These are phyloP conservation scores for Euwallacea fornicatus DNA, from an alignment of 1,140 invertebrate genomes.

Conservation along the genomic window DNA sequence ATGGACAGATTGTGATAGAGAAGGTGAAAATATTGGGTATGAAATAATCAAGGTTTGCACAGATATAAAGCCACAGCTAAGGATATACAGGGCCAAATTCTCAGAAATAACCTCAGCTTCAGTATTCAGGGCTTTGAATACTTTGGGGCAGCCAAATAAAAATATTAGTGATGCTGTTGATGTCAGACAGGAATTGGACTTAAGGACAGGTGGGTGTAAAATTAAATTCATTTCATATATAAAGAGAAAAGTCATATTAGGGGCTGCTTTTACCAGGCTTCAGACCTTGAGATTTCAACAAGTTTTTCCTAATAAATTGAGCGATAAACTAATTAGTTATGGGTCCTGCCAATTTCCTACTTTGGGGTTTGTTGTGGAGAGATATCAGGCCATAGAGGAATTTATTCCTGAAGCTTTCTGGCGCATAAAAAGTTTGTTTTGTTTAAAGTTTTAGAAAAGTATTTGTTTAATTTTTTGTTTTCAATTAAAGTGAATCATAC, in stretches of 20 bases:
- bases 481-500: conserved; percentile 66
- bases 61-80: conserved; percentile 75
- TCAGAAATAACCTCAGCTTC: conserved; percentile 93
- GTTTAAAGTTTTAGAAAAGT: neutral
- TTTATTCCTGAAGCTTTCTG: conserved; percentile 92
- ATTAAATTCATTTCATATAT: neutral
- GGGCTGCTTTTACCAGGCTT: conserved; percentile 97
- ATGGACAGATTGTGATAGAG: conserved; percentile 99
- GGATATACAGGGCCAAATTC: conserved; percentile 87
- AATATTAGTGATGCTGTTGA: conserved; percentile 92
- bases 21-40: conserved; percentile 99
- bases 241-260: conserved; percentile 53
- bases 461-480: no score
- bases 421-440: conserved; percentile 75
- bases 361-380: conserved; percentile 93
- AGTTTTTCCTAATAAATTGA: conserved; percentile 77
- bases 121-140: conserved; percentile 78
- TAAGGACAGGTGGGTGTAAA: conserved; percentile 79
- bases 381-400: conserved; percentile 81
- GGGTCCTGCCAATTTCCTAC: conserved; percentile 98
- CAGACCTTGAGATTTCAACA: conserved; percentile 90
- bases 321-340: conserved; percentile 89
- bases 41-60: conserved; percentile 94
- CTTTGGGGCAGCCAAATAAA: conserved; percentile 79
- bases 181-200: conserved; percentile 92